Conservation (phyloP, 2,888 invertebrate genomes). For the Epinotia ramella region DNA sequence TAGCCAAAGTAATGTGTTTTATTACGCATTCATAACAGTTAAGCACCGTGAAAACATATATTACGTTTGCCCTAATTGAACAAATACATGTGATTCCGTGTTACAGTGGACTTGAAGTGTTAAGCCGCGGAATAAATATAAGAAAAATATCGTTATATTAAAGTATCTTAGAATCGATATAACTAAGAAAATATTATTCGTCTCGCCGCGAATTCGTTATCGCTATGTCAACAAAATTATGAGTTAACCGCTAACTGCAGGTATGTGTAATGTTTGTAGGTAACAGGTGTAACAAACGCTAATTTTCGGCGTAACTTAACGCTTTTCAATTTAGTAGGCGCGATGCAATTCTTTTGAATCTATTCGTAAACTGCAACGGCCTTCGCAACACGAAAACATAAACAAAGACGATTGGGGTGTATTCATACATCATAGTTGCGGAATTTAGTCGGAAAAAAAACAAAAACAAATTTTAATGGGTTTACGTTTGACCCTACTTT, state of each 20-base stretch:
- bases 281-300: slow-evolving; percentile 30
- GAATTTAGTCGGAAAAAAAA: neutral
- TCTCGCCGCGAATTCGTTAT: slow-evolving; percentile 71
- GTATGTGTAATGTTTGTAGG: slow-evolving; percentile 55
- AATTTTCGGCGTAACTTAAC: slow-evolving; percentile 22
- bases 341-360: slow-evolving; percentile 24
- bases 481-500: slow-evolving; percentile 3
- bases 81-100: slow-evolving; percentile 3
- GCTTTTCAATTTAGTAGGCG: slow-evolving; percentile 19
- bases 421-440: neutral
- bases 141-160: slow-evolving; percentile 58
- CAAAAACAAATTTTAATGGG: slow-evolving; percentile 22
- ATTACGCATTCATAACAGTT: slow-evolving; percentile 36
- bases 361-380: slow-evolving; percentile 16
- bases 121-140: slow-evolving; percentile 33
- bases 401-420: slow-evolving; percentile 17
- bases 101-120: slow-evolving; percentile 25
- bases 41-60: slow-evolving; percentile 9
- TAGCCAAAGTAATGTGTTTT: slow-evolving; percentile 42
- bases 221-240: slow-evolving; percentile 76
- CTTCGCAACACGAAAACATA: slow-evolving; percentile 31
- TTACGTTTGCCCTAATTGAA: slow-evolving; percentile 10
- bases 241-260: slow-evolving; percentile 68
- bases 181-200: slow-evolving; percentile 69
- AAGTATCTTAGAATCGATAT: slow-evolving; percentile 71